These are phyloP conservation scores for Glossophaga mutica DNA, from an alignment of 2,797 vertebrate species.

Conservation along the genomic window DNA sequence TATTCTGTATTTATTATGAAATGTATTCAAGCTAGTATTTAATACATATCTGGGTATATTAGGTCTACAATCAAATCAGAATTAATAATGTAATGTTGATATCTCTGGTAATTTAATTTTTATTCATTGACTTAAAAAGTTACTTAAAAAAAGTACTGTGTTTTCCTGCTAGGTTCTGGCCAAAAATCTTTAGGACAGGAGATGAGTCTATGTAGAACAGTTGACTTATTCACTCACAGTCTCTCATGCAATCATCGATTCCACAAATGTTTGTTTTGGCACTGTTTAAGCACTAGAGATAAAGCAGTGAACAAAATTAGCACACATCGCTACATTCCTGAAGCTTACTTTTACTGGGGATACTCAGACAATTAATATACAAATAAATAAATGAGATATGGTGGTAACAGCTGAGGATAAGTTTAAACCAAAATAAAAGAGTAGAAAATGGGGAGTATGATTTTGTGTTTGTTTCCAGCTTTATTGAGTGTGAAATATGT, in stretches of 20 bases:
- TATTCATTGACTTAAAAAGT: not conserved
- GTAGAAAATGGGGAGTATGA: not conserved
- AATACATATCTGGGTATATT: not conserved
- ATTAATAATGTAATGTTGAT: not conserved
- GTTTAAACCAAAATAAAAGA: slow-evolving; percentile 9
- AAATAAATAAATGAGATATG: not conserved
- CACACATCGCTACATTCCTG: not conserved
- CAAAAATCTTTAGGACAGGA: not conserved
- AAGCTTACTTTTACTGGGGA: not conserved
- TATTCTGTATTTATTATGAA: not conserved
- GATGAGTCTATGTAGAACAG: not conserved
- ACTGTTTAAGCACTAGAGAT: not conserved
- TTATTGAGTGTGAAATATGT: not conserved
- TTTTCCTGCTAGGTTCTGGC: not conserved
- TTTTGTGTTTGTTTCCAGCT: not conserved
- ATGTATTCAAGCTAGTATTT: not conserved
- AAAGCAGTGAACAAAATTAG: not conserved
- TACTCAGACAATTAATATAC: not conserved
- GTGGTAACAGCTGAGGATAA: not conserved
- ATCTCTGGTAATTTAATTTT: not conserved
- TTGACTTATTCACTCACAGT: not conserved
- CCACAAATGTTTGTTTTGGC: not conserved
- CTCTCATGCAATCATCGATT: not conserved
- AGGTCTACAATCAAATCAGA: not conserved
- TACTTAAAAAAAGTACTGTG: not conserved